Percentiles rank a stretch among this genome's conserved stretches.
These are phyloP conservation scores for mouse (Mus musculus) DNA, from an alignment of 2,113 vertebrate genomes.

Conservation along the genomic window DNA sequence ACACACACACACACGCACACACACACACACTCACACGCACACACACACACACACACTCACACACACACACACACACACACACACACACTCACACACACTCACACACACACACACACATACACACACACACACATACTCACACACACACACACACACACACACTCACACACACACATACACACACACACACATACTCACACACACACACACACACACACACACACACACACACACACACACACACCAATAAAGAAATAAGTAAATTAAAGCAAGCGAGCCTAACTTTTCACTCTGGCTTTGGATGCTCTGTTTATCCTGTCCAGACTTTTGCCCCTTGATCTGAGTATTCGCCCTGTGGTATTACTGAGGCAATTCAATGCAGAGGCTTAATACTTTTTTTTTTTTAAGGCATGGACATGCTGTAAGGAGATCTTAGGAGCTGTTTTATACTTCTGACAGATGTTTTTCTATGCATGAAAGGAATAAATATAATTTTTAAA, in stretches of 20 bases:
- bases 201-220: neutral
- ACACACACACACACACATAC: neutral
- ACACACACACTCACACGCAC: neutral
- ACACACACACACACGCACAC: neutral
- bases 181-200: neutral
- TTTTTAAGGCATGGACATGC: neutral
- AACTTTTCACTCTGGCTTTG: neutral
- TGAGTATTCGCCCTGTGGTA: neutral
- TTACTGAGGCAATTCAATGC: neutral
- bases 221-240: neutral
- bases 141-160: neutral
- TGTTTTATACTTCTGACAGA: neutral
- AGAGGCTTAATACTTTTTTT: neutral
- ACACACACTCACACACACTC: neutral
- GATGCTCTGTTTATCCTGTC: neutral
- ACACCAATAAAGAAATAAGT: neutral
- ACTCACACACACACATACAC: too few species aligned
- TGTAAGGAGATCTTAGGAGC: slow-evolving; percentile 19
- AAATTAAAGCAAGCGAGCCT: neutral
- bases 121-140: neutral
- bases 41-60: neutral
- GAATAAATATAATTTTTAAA: neutral
- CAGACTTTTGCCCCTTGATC: neutral
- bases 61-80: neutral
- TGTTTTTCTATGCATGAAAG: neutral